Base-by-base conservation (phyloP, 2,113 vertebrate genomes). In the Phainopepla nitens region DNA sequence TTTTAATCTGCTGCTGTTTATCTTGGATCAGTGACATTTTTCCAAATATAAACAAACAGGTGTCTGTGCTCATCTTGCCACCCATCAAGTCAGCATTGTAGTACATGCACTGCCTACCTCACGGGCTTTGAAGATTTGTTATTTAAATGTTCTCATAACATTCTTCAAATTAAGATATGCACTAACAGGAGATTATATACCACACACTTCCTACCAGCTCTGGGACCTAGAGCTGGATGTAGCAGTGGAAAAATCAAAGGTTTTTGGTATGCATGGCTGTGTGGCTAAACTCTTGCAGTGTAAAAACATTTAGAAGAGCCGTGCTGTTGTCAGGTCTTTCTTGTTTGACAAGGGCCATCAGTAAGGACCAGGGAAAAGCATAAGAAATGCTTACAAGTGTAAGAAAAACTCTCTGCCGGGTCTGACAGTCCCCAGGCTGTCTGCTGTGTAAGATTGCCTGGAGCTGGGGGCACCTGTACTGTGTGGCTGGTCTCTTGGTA, bases 41-140 rank as follows among this genome's bases (percentile, higher is more conserved):
- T 83, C 56, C 7, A 9, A 60, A 47, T 60, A 22, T 10, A 49
- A 81, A 57, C 31, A 70, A 66, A 29, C 45, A 60, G 25, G 19
- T 61, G 28, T 51, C 61, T 50, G 13, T 58, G 53, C 31, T 84
- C 51, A 45, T 62, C 73, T 90, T 64, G 21, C 31, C 35, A 31
- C 42, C 21, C 4, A 3, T 41, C 53, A 69, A n/a, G 31, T 79
- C 57, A 79, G 28, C 17, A 6, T 29, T 65, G 25, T 51, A 60
- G 31, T 36, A 31, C 22, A 25, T 0, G 0, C 5, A 4, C 14
- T 91, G 49, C 47, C 33, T 50, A 3, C 39, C 12, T 73, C 66
- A 28, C 0, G 1, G 39, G 24, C 5, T 47, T 60, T 58, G 42
- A 29, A 22, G 14, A 62, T 78, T 56, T 57, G 19, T 78, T 82